These are phyloP conservation scores for Scaptomyza graminum DNA, from an alignment of 1,140 invertebrate species.

Conservation along the genomic window DNA sequence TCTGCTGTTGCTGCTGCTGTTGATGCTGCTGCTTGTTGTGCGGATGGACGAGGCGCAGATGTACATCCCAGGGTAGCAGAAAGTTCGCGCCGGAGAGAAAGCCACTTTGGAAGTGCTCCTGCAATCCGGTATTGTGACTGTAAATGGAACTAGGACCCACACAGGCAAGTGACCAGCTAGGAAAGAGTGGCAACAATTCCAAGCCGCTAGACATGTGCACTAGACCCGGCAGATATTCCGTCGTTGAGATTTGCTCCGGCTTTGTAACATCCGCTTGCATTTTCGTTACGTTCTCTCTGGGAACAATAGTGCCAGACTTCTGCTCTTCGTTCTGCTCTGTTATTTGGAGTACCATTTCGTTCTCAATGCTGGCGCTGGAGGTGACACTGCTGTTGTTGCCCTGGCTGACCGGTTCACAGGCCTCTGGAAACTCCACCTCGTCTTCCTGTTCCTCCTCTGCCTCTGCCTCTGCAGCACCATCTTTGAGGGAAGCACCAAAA, in stretches of 20 bases:
- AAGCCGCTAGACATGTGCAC: slow-evolving; percentile 91
- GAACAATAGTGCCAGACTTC: neutral
- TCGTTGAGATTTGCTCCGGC: slow-evolving; percentile 87
- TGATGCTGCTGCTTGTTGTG: slow-evolving; percentile 51
- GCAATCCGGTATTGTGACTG: slow-evolving; percentile 93
- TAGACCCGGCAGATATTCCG: slow-evolving; percentile 96
- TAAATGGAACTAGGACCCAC: slow-evolving; percentile 95
- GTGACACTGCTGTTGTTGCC: slow-evolving; percentile 35
- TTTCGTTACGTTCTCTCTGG: neutral
- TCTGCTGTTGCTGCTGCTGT: slow-evolving; percentile 47
- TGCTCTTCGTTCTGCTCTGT: slow-evolving; percentile 50
- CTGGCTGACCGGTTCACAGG: slow-evolving; percentile 5
- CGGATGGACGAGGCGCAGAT: slow-evolving; percentile 86
- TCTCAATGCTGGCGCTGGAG: slow-evolving; percentile 50
- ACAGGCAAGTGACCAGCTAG: slow-evolving; percentile 96
- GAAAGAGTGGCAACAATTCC: slow-evolving; percentile 93
- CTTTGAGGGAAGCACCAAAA: slow-evolving; percentile 55
- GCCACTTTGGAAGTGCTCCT: slow-evolving; percentile 91
- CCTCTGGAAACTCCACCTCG: neutral
- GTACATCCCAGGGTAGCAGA: slow-evolving; percentile 97
- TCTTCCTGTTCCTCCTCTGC: neutral
- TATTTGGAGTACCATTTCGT: slow-evolving; percentile 71
- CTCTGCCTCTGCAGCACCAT: slow-evolving; percentile 1
- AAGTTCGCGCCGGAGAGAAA: slow-evolving; percentile 95
- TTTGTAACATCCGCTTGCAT: neutral